Conservation (phyloP, 2,113 vertebrate species). For the Agapornis roseicollis region DNA sequence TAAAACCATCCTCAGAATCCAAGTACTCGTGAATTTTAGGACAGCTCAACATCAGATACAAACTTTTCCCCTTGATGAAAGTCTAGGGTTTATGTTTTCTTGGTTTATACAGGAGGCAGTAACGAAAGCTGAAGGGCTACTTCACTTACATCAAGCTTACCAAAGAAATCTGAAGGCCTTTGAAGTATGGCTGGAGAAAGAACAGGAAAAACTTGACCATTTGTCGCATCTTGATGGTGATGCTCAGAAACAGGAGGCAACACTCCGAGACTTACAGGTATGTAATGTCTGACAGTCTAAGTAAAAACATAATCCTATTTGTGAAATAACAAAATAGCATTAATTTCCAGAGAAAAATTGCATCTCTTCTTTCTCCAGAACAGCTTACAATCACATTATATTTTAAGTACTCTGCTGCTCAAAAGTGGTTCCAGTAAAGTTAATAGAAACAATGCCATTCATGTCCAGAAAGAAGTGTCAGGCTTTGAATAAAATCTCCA, state of each 20-base stretch:
- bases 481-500: neutral
- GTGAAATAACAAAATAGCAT: neutral
- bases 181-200: slow-evolving; percentile 91
- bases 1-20: neutral
- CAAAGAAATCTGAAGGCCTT: slow-evolving; percentile 89
- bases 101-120: slow-evolving; percentile 80
- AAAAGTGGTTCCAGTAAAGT: neutral
- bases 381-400: neutral
- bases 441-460: neutral
- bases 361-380: neutral
- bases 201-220: slow-evolving; percentile 83
- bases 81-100: neutral
- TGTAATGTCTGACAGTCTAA: neutral
- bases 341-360: neutral
- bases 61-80: neutral
- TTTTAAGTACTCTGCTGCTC: neutral
- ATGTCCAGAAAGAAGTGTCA: neutral
- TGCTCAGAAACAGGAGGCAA: slow-evolving; percentile 80
- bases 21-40: neutral
- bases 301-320: neutral
- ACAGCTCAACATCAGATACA: neutral
- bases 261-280: slow-evolving; percentile 88
- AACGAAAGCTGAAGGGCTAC: slow-evolving; percentile 84
- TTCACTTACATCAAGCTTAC: slow-evolving; percentile 90
- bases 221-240: slow-evolving; percentile 84